Evolutionary conservation across 2,888 invertebrate genomes (phyloP), one percentile per base, ranked within the genome.

Genomic region (Amiota communis): DNA sequence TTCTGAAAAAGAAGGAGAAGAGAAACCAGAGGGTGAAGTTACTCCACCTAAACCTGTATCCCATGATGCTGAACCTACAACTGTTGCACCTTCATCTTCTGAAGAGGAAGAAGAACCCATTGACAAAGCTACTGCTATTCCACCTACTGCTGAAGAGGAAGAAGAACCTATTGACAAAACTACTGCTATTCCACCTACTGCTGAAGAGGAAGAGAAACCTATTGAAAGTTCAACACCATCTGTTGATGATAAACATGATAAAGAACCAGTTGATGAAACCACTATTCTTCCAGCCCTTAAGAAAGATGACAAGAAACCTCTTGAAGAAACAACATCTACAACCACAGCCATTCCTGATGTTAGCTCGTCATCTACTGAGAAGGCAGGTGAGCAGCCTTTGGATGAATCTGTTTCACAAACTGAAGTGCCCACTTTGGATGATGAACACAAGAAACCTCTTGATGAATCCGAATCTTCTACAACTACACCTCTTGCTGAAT

Each of bases 321-420:
- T 65, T 64, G 78, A 72, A 48, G 64, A 63, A 48, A 65, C 69
- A 13, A 79, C 81, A 12, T 8, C 49, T 70, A 49, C 70, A 65
- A 70, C 80, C 13, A 70, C 70, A 67, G 59, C 65, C 63, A 70
- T 78, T 61, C 74, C 77, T 71, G 49, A 53, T 15, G 11, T 53
- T 53, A 15, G 12, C 13, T 13, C 46, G 1, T 20, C 65, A 17
- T 48, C 13, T 69, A 69, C 76, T 67, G 76, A 80, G 68, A 78
- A 82, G 17, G 56, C 75, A 49, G 78, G 78, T 8, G 74, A 69
- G 8, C 79, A 81, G 61, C 84, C 84, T 13, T 74, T 82, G 63
- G 84, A 80, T 1, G 85, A 80, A 10, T 20, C 67, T 12, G 15
- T 68, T n/a, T 77, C 79, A 8, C 83, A 80, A 59, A 82, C 81